Conservation (phyloP, 2,113 vertebrate genomes). For the Hirundichthys speculiger region DNA sequence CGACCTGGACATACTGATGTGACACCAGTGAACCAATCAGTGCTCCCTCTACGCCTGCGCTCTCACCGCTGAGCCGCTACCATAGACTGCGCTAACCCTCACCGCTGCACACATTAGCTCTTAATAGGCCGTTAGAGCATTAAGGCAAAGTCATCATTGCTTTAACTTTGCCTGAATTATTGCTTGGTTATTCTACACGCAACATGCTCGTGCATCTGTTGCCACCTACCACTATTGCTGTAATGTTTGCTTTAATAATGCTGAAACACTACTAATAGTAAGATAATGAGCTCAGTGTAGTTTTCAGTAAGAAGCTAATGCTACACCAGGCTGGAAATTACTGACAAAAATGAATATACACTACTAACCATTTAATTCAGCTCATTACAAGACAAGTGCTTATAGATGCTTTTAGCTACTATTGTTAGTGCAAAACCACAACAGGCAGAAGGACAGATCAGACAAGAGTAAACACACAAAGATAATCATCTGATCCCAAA, state of each 20-base stretch:
- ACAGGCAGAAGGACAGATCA: constrained; percentile 43
- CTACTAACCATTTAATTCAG: neutral
- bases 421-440: constrained; percentile 32
- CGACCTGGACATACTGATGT: constrained; percentile 97
- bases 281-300: constrained; percentile 4
- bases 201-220: constrained; percentile 2
- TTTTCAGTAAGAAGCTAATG: constrained; percentile 1
- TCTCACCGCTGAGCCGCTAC: neutral
- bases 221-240: neutral
- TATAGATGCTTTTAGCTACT: constrained; percentile 28
- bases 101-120: constrained; percentile 18
- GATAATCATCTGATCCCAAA: neutral
- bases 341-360: neutral
- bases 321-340: constrained; percentile 1
- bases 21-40: constrained; percentile 87
- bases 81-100: constrained; percentile 6
- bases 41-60: constrained; percentile 88
- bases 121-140: constrained; percentile 1
- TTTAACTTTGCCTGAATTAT: constrained; percentile 21
- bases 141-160: constrained; percentile 18
- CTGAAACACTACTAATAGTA: constrained; percentile 1
- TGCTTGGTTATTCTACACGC: constrained; percentile 24
- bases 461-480: neutral
- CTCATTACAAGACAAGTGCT: no score
- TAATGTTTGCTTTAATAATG: constrained; percentile 12